These are phyloP conservation scores for Halyomorpha halys DNA, from an alignment of 1,140 invertebrate species.

Conservation along the genomic window DNA sequence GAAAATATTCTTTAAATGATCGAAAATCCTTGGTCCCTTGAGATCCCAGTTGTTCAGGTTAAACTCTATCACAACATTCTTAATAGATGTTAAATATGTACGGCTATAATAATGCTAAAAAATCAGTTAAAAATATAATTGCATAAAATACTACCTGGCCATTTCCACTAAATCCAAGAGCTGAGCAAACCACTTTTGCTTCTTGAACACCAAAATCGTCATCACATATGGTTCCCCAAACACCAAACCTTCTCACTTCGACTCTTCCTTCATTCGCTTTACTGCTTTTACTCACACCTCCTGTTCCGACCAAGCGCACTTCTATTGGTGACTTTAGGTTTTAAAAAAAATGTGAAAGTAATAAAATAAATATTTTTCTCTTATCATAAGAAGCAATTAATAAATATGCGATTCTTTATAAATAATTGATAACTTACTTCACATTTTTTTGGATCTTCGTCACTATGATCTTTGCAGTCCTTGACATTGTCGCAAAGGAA, in stretches of 20 bases:
- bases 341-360: no score
- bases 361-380: no score
- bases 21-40: no score
- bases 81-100: no score
- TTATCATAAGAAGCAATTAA: no score
- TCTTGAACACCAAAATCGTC: constrained; percentile 58
- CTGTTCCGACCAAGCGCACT: constrained; percentile 45
- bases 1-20: no score
- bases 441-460: constrained; percentile 50
- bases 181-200: constrained; percentile 53
- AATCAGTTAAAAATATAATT: no score
- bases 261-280: constrained; percentile 51
- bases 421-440: constrained; percentile 39
- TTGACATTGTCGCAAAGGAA: constrained; percentile 57
- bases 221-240: constrained; percentile 71
- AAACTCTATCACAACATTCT: no score
- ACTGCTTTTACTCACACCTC: constrained; percentile 37
- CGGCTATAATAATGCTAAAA: no score
- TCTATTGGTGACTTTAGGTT: constrained; percentile 41
- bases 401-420: background rate
- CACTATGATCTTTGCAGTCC: constrained; percentile 59
- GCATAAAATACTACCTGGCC: constrained; percentile 35
- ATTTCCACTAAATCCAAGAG: constrained; percentile 47
- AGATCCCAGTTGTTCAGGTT: no score
- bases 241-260: constrained; percentile 55